A percentile compares a stretch with the other conserved stretches of the same genome.
phyloP scores from a whole-genome alignment of 2,888 invertebrate genomes.

The Tenodera sinensis region DNA sequence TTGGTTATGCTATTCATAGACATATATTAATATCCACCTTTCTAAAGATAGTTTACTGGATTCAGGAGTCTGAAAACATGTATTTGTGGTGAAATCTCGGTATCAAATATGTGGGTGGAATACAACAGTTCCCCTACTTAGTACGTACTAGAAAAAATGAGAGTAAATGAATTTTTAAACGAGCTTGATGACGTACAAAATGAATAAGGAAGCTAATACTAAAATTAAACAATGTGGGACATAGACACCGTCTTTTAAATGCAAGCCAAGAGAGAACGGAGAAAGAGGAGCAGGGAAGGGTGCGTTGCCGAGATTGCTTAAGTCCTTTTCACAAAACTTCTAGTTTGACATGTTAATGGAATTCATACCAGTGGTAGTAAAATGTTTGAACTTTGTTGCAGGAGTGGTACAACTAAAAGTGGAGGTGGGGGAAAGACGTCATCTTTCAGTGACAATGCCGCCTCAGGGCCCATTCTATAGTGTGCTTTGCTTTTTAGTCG shows the following conservation, averaged over 20 bases:
- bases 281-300: neutral
- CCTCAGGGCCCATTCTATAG: neutral
- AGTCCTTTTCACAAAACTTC: neutral
- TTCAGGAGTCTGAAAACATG: no score
- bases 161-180: neutral
- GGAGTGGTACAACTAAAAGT: neutral
- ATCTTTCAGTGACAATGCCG: neutral
- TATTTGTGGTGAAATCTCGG: no score
- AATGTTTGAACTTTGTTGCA: slow-evolving; percentile 3
- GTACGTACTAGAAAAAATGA: no score
- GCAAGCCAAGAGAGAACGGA: neutral
- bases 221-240: neutral
- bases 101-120: no score
- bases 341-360: slow-evolving; percentile 12
- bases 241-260: neutral
- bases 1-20: no score
- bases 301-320: neutral
- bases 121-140: no score
- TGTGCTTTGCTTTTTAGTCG: neutral
- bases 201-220: neutral
- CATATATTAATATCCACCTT: no score
- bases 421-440: neutral
- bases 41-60: no score
- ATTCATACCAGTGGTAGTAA: neutral
- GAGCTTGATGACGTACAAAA: neutral